A percentile compares a stretch with the other conserved stretches of the same genome.
phyloP scores from a whole-genome alignment of 2,888 invertebrate species.

The Lamellibrachia columna region DNA sequence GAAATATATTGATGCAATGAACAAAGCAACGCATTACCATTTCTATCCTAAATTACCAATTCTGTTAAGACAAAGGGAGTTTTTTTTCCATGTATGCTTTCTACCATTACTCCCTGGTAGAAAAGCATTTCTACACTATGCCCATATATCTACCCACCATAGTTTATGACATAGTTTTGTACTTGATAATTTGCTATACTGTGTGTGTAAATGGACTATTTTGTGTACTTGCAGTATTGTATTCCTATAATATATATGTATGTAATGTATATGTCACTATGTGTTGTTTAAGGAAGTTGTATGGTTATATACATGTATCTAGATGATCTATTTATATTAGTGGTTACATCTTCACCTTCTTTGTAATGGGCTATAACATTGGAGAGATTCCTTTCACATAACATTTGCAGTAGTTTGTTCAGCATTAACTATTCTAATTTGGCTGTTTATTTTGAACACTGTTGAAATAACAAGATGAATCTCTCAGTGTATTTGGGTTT shows the following conservation, averaged over 20 bases:
- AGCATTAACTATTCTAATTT: neutral
- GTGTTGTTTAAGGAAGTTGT: neutral
- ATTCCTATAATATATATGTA: neutral
- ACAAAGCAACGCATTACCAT: neutral
- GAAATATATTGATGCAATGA: neutral
- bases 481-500: neutral
- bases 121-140: neutral
- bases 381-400: neutral
- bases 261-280: neutral
- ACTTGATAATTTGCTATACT: neutral
- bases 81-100: neutral
- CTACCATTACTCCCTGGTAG: neutral
- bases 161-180: neutral
- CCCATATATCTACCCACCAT: neutral
- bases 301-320: neutral
- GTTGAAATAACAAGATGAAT: neutral
- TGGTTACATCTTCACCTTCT: neutral
- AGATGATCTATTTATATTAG: neutral
- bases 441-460: neutral
- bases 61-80: neutral
- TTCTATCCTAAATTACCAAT: neutral
- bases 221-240: slow-evolving; percentile 16
- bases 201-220: neutral
- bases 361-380: neutral
- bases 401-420: neutral